Evolutionary conservation across 2,888 invertebrate species (phyloP).

Genomic region (Luperina testacea): DNA sequence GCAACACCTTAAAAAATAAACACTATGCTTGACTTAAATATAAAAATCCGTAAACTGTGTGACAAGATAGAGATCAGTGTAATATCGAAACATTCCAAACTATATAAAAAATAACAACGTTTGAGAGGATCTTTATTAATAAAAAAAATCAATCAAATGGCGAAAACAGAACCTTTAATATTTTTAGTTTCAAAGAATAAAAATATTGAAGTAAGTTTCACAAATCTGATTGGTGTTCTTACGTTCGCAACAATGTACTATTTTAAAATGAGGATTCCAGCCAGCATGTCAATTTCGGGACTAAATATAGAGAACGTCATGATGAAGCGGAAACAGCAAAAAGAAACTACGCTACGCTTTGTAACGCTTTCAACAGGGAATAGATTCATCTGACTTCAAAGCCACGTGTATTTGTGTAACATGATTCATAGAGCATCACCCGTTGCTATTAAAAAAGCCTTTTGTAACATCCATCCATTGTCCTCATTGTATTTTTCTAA

Average conservation of each 20-base stretch:
- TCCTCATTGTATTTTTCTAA: constrained; percentile 55
- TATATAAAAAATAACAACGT: background rate
- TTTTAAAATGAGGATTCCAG: background rate
- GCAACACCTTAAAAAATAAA: background rate
- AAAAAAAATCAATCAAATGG: background rate
- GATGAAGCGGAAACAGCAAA: background rate
- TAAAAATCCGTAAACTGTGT: background rate
- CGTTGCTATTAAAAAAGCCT: constrained; percentile 40
- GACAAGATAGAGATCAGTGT: background rate
- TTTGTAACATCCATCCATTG: constrained; percentile 58
- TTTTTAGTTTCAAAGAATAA: background rate
- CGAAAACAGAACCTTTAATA: background rate
- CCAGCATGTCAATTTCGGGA: background rate
- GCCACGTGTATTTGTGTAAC: constrained; percentile 29
- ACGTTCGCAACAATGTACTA: background rate
- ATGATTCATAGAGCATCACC: constrained; percentile 30
- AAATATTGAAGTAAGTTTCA: background rate
- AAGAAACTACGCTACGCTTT: background rate
- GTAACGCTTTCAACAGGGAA: background rate
- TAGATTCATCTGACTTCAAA: background rate
- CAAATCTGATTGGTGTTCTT: background rate
- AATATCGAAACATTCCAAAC: background rate
- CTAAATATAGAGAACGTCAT: background rate
- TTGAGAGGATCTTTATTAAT: background rate
- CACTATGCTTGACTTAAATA: background rate